A percentile compares a stretch with the other conserved stretches of the same genome.
These are phyloP conservation scores for Argyresthia albistria DNA, from an alignment of 2,888 invertebrate species.

Conservation along the genomic window DNA sequence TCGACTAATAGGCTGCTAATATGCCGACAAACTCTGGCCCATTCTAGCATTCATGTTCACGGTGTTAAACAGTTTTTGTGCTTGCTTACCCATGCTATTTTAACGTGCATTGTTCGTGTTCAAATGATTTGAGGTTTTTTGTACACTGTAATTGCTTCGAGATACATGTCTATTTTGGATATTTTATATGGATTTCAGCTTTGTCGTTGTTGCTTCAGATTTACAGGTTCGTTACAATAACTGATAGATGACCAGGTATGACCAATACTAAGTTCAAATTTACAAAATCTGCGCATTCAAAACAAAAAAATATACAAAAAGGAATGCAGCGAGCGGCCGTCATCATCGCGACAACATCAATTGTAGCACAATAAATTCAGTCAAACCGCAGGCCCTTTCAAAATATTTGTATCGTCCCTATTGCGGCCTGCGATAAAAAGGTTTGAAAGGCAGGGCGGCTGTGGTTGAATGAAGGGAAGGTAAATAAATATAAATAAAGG, in stretches of 20 bases:
- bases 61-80: too few species aligned
- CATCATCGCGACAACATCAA: slow-evolving; percentile 43
- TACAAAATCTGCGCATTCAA: slow-evolving; percentile 6
- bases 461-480: slow-evolving; percentile 70
- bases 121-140: neutral
- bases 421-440: slow-evolving; percentile 57
- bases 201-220: too few species aligned
- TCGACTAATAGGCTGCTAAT: slow-evolving; percentile 21
- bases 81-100: too few species aligned
- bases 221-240: too few species aligned
- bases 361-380: slow-evolving; percentile 66
- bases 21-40: slow-evolving; percentile 14
- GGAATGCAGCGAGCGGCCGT: slow-evolving; percentile 26
- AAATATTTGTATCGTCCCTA: slow-evolving; percentile 68
- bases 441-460: slow-evolving; percentile 62
- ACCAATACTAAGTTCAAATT: neutral
- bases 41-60: neutral
- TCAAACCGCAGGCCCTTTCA: slow-evolving; percentile 67
- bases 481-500: slow-evolving; percentile 73
- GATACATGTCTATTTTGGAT: neutral
- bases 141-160: neutral
- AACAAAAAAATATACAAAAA: slow-evolving; percentile 11
- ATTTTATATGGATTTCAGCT: too few species aligned
- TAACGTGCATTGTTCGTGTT: too few species aligned
- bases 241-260: neutral